These are phyloP conservation scores for Nannoperca australis DNA, from an alignment of 2,797 vertebrate genomes.

Conservation along the genomic window DNA sequence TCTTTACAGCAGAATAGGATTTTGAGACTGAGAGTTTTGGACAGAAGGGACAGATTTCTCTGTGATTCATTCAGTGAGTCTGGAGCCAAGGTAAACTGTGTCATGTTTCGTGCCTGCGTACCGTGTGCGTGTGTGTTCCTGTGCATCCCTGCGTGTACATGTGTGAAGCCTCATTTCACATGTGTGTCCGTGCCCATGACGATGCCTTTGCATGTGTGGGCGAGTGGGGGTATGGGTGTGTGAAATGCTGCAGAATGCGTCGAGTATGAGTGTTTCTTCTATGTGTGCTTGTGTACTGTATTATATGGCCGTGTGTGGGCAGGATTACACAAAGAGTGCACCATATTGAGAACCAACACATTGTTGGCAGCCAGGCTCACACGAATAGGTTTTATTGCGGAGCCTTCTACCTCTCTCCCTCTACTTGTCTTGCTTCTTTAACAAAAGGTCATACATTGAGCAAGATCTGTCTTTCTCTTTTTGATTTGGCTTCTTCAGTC, in stretches of 20 bases:
- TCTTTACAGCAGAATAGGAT: constrained; percentile 50
- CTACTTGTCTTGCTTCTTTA: constrained; percentile 34
- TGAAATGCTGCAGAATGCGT: constrained; percentile 48
- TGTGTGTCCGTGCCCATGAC: constrained; percentile 20
- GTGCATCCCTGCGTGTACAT: constrained; percentile 11
- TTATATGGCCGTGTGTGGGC: constrained; percentile 63
- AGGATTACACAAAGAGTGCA: constrained; percentile 63
- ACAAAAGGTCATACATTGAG: constrained; percentile 63
- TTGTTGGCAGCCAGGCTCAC: constrained; percentile 64
- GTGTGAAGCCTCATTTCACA: constrained; percentile 39
- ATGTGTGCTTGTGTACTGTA: constrained; percentile 26
- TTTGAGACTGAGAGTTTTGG: constrained; percentile 65
- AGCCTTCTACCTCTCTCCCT: constrained; percentile 31
- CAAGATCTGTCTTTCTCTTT: constrained; percentile 39
- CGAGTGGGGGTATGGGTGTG: constrained; percentile 33
- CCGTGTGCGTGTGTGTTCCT: constrained; percentile 9
- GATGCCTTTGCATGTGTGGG: constrained; percentile 31
- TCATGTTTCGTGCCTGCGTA: constrained; percentile 52
- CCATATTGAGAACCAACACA: constrained; percentile 75
- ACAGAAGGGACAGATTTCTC: constrained; percentile 73
- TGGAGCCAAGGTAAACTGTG: constrained; percentile 72
- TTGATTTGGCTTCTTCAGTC: constrained; percentile 36
- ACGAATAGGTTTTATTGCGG: constrained; percentile 56
- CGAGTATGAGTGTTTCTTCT: constrained; percentile 22
- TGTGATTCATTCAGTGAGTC: constrained; percentile 73